Conservation (phyloP, 1,140 invertebrate species). For the Drosophila rufa region DNA sequence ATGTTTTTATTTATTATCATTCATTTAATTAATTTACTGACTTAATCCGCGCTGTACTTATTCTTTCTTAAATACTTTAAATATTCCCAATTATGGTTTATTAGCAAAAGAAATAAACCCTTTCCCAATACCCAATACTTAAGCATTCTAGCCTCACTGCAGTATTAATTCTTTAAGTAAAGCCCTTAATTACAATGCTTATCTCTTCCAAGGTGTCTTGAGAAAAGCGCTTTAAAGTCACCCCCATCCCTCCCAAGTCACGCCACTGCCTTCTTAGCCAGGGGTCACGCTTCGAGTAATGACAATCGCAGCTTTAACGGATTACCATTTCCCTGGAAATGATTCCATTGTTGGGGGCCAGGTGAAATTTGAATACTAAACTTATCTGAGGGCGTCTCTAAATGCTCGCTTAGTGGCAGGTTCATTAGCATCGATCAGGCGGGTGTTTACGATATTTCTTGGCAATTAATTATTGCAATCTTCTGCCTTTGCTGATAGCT, state of each 20-base stretch:
- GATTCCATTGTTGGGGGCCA: constrained; percentile 20
- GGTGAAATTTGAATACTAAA: constrained; percentile 28
- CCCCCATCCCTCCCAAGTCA: background rate
- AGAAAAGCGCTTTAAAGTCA: background rate
- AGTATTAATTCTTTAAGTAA: background rate
- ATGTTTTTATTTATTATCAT: too few species aligned
- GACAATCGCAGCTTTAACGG: constrained; percentile 19
- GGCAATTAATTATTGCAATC: constrained; percentile 68
- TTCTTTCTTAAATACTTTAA: too few species aligned
- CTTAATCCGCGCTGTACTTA: too few species aligned
- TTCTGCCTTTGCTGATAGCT: constrained; percentile 33
- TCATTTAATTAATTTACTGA: too few species aligned
- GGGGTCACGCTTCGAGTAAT: constrained; percentile 20
- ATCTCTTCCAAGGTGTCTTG: background rate
- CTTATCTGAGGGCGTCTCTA: constrained; percentile 14
- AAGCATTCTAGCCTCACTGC: too few species aligned
- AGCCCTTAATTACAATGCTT: background rate
- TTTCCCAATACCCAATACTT: too few species aligned
- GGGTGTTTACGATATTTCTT: constrained; percentile 31
- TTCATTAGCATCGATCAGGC: constrained; percentile 42
- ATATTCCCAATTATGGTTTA: too few species aligned
- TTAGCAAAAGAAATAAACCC: too few species aligned
- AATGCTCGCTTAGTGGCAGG: constrained; percentile 18
- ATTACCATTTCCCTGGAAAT: constrained; percentile 28
- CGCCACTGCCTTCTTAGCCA: constrained; percentile 1